These are phyloP conservation scores for Drosophila prolongata DNA, from an alignment of 2,888 invertebrate genomes.

Conservation along the genomic window DNA sequence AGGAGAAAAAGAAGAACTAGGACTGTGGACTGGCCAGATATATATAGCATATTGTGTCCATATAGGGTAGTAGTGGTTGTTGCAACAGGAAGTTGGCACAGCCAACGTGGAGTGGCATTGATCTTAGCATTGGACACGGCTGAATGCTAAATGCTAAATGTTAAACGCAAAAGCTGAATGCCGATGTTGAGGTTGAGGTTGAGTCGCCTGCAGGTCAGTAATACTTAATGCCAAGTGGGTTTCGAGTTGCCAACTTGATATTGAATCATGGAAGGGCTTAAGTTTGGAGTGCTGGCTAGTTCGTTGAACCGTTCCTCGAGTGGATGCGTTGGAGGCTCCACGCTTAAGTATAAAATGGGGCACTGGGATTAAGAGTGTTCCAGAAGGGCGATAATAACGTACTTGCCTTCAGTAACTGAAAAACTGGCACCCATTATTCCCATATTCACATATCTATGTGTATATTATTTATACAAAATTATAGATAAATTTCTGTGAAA, in stretches of 20 bases:
- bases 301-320: constrained; percentile 42
- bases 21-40: constrained; percentile 10
- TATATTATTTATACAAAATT: too few relatives aligned
- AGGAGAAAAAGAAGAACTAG: constrained; percentile 26
- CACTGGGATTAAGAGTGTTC: constrained; percentile 35
- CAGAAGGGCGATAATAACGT: background rate
- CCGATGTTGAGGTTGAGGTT: constrained; percentile 57
- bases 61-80: constrained; percentile 72
- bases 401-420: background rate
- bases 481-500: too few relatives aligned
- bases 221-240: constrained; percentile 59
- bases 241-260: constrained; percentile 49
- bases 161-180: constrained; percentile 26
- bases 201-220: constrained; percentile 63
- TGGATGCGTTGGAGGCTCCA: constrained; percentile 19
- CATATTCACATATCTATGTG: background rate
- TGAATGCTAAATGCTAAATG: constrained; percentile 40
- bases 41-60: constrained; percentile 43
- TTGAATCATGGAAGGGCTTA: constrained; percentile 41
- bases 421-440: background rate
- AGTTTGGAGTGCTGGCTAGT: constrained; percentile 35
- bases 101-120: constrained; percentile 70
- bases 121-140: constrained; percentile 73
- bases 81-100: constrained; percentile 71
- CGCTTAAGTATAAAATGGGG: constrained; percentile 39